A percentile compares a stretch with the other conserved stretches of the same genome.
Conservation (phyloP, 2,888 invertebrate genomes). For the Antitype chi region DNA sequence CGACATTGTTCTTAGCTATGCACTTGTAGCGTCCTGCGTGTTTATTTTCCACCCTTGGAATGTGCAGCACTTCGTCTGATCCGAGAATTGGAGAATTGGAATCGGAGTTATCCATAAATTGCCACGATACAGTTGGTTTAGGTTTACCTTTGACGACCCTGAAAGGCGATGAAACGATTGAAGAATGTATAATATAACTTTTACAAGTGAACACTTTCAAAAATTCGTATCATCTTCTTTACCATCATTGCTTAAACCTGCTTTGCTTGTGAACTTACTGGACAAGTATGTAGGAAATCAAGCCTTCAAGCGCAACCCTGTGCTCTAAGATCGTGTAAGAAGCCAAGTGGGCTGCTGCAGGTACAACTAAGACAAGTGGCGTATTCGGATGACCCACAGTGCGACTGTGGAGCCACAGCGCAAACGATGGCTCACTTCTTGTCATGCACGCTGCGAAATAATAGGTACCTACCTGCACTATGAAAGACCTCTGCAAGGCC, state of each 20-base stretch:
- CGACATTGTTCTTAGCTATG: constrained; percentile 35
- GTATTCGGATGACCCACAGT: too few relatives aligned
- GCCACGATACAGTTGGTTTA: constrained; percentile 48
- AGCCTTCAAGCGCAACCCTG: not conserved
- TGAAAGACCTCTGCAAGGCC: not conserved
- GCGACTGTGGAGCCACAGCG: too few relatives aligned
- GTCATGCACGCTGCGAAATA: not conserved
- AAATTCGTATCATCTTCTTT: not conserved
- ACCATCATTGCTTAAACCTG: not conserved
- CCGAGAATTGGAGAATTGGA: not conserved
- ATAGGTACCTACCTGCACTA: not conserved
- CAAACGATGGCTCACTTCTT: not conserved
- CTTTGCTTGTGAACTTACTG: not conserved
- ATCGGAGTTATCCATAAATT: constrained; percentile 17
- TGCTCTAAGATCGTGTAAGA: not conserved
- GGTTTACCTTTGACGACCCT: constrained; percentile 42
- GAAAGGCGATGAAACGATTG: not conserved
- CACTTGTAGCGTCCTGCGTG: constrained; percentile 54
- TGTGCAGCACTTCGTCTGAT: constrained; percentile 17
- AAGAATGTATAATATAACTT: not conserved
- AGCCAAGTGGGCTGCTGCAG: too few relatives aligned
- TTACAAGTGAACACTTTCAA: not conserved
- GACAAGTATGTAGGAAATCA: not conserved
- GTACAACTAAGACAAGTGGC: too few relatives aligned
- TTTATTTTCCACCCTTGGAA: constrained; percentile 16